Percentiles rank a stretch among this genome's conserved stretches.
Evolutionary conservation across 2,113 vertebrate genomes (phyloP).

Genomic region (Cyanoderma ruficeps): DNA sequence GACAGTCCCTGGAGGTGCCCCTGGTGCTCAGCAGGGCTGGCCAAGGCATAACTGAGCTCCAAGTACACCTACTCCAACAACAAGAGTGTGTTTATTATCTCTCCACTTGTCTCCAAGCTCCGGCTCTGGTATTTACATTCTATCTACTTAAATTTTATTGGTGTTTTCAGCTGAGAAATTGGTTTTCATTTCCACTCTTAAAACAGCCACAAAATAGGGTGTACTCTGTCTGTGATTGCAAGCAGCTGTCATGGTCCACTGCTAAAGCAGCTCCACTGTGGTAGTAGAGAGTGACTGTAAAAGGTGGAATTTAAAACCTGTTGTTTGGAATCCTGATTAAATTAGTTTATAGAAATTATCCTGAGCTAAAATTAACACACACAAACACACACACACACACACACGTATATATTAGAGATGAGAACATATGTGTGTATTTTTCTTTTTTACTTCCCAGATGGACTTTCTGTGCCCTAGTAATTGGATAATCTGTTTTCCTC

Average conservation of each 20-base stretch:
- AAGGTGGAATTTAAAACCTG: constrained; percentile 16
- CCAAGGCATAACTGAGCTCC: not conserved
- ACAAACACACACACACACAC: not conserved
- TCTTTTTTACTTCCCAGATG: not conserved
- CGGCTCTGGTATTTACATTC: constrained; percentile 47
- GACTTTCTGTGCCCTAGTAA: not conserved
- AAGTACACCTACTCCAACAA: not conserved
- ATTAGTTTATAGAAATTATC: not conserved
- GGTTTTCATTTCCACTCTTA: constrained; percentile 56
- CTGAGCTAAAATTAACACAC: constrained; percentile 1
- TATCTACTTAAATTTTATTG: constrained; percentile 59
- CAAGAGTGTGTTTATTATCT: constrained; percentile 42
- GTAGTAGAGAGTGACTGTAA: not conserved
- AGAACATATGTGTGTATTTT: not conserved
- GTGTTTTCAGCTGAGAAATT: constrained; percentile 53
- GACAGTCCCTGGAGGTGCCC: not conserved
- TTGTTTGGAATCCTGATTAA: not conserved
- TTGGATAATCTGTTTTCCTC: constrained; percentile 1
- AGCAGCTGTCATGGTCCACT: constrained; percentile 11
- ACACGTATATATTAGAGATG: not conserved
- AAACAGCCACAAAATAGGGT: constrained; percentile 11
- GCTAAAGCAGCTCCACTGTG: not conserved
- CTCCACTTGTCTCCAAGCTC: constrained; percentile 11
- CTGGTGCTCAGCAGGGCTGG: not conserved
- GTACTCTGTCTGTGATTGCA: constrained; percentile 18